These are phyloP conservation scores for Lycodopsis pacificus DNA, from an alignment of 2,797 vertebrate genomes.

Conservation along the genomic window DNA sequence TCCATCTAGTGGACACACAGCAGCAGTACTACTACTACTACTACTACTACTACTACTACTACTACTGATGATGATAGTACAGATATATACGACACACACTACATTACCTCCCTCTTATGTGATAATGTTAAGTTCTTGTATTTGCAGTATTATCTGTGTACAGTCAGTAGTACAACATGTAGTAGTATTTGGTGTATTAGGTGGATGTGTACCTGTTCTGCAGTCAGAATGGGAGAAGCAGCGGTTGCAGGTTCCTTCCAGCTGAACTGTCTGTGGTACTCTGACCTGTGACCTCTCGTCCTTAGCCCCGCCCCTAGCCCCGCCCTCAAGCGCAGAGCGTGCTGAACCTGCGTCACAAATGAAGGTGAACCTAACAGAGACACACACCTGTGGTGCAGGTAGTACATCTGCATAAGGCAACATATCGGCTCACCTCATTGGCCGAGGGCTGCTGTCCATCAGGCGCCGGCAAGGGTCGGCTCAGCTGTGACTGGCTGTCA, in stretches of 20 bases:
- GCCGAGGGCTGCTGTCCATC: slow-evolving; percentile 7
- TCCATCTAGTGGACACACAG: slow-evolving; percentile 47
- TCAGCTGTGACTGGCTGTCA: slow-evolving; percentile 43
- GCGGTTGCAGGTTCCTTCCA: slow-evolving; percentile 47
- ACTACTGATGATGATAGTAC: background rate
- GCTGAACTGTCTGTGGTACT: slow-evolving; percentile 66
- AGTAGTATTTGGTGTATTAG: background rate
- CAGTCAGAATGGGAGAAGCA: slow-evolving; percentile 67
- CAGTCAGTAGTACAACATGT: background rate
- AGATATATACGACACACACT: no score
- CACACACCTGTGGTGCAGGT: background rate
- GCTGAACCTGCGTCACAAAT: slow-evolving; percentile 26
- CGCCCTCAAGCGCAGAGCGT: slow-evolving; percentile 33
- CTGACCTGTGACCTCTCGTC: slow-evolving; percentile 52
- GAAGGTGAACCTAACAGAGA: fast-evolving
- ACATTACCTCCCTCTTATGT: no score
- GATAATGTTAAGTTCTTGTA: no score
- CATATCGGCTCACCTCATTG: slow-evolving; percentile 45
- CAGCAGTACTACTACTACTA: slow-evolving; percentile 3
- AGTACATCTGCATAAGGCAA: fast-evolving
- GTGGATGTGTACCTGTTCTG: slow-evolving; percentile 55
- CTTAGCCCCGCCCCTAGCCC: slow-evolving; percentile 48
- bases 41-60: slow-evolving; percentile 13
- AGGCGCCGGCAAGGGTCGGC: slow-evolving; percentile 10
- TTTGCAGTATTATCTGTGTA: background rate